These are phyloP conservation scores for Pycnomerus fuliginosus DNA, from an alignment of 2,888 invertebrate genomes.

Conservation along the genomic window DNA sequence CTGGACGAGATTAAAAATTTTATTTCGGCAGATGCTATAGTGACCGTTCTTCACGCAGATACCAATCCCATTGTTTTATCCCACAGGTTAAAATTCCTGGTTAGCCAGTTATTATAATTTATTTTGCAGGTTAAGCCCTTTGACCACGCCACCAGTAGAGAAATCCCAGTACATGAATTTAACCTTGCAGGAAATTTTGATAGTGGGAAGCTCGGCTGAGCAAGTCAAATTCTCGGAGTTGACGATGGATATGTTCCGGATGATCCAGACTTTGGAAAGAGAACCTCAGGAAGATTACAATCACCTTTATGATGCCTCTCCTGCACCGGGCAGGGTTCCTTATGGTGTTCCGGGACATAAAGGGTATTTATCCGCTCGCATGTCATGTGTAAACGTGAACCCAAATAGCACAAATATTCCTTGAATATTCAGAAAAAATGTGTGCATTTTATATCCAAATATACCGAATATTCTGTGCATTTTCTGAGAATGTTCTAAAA, in stretches of 20 bases:
- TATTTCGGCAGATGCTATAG: conserved; percentile 87
- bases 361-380: too few relatives aligned
- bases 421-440: too few relatives aligned
- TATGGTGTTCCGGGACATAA: conserved; percentile 51
- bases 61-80: conserved; percentile 82
- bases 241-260: conserved; percentile 97
- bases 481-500: too few relatives aligned
- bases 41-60: conserved; percentile 86
- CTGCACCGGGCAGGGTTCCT: conserved; percentile 67
- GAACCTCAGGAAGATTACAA: conserved; percentile 84
- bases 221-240: conserved; percentile 96
- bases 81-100: conserved; percentile 64
- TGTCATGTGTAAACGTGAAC: too few relatives aligned
- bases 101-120: background rate
- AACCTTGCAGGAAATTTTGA: conserved; percentile 88
- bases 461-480: too few relatives aligned
- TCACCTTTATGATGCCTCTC: conserved; percentile 70
- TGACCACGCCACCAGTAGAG: conserved; percentile 85
- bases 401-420: too few relatives aligned
- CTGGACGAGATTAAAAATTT: conserved; percentile 94
- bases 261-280: conserved; percentile 91
- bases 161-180: conserved; percentile 83
- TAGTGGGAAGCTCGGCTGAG: conserved; percentile 89
- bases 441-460: too few relatives aligned
- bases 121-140: conserved; percentile 68